phyloP scores from a whole-genome alignment of 2,113 vertebrate genomes.

The Charina bottae region DNA sequence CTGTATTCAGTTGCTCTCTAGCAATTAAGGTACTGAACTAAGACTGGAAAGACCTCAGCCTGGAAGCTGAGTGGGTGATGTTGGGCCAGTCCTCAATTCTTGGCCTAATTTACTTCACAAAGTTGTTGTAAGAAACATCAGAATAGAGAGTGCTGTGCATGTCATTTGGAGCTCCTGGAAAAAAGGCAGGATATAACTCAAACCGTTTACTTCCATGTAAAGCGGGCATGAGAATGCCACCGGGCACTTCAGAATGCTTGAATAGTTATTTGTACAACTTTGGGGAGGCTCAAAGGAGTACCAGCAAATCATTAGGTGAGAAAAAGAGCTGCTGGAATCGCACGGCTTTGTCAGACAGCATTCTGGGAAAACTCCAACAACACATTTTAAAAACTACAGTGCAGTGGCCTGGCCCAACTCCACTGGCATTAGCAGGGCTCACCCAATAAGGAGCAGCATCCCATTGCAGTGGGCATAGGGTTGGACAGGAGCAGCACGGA shows the following conservation, averaged over 20 bases:
- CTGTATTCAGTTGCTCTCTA: background rate
- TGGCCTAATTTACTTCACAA: background rate
- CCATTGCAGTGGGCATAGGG: no score
- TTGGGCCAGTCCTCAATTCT: background rate
- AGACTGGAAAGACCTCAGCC: background rate
- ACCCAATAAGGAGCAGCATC: background rate
- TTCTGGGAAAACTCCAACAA: background rate
- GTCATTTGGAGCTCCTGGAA: background rate
- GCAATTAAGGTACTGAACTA: background rate
- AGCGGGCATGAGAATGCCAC: no score
- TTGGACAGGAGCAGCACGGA: background rate
- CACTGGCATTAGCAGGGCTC: background rate
- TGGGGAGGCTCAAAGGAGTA: background rate
- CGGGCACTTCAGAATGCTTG: background rate
- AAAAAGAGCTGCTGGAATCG: background rate
- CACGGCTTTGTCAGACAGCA: background rate
- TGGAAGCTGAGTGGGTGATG: background rate
- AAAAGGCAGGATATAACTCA: background rate
- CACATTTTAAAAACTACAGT: background rate
- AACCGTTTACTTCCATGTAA: background rate
- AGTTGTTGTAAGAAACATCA: background rate
- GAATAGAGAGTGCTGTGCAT: background rate
- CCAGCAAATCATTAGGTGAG: background rate
- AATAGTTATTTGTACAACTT: background rate
- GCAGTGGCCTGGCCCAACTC: background rate